These are phyloP conservation scores for Melieria crassipennis DNA, from an alignment of 2,888 invertebrate species.

Conservation along the genomic window DNA sequence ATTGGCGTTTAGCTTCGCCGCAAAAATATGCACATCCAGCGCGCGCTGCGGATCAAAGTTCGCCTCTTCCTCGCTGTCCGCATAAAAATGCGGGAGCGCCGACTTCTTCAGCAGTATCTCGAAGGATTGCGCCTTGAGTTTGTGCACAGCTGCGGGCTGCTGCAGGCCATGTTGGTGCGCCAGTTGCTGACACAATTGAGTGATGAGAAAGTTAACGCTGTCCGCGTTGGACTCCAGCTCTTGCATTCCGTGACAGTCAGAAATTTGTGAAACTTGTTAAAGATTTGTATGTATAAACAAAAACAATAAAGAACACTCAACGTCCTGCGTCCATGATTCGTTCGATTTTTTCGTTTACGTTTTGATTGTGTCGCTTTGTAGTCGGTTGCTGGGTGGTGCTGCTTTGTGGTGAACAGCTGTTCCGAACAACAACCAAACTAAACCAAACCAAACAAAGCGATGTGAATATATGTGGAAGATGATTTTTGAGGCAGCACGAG, in stretches of 20 bases:
- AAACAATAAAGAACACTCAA: background rate
- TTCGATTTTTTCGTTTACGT: conserved; percentile 12
- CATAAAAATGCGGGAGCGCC: conserved; percentile 30
- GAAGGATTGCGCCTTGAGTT: conserved; percentile 49
- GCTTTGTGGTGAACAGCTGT: conserved; percentile 17
- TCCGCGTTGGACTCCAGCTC: conserved; percentile 45
- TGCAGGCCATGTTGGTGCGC: conserved; percentile 37
- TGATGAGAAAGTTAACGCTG: conserved; percentile 54
- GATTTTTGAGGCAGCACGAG: too few species aligned
- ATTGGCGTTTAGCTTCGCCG: conserved; percentile 49
- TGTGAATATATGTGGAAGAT: too few species aligned
- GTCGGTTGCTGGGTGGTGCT: background rate
- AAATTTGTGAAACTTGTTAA: background rate
- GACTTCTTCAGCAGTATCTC: conserved; percentile 54
- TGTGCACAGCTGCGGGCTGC: conserved; percentile 47
- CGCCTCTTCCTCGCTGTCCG: conserved; percentile 37
- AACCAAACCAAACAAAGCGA: conserved; percentile 16
- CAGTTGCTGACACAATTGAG: conserved; percentile 48
- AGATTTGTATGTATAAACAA: conserved; percentile 7
- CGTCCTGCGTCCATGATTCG: conserved; percentile 8
- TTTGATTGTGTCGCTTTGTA: background rate
- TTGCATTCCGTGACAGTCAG: conserved; percentile 37
- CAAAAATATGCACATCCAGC: conserved; percentile 50
- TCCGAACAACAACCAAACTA: conserved; percentile 17
- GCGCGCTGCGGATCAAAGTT: conserved; percentile 51